A percentile compares a stretch with the other conserved stretches of the same genome.
phyloP scores from a whole-genome alignment of 2,113 vertebrate genomes.

The Odobenus rosmarus region DNA sequence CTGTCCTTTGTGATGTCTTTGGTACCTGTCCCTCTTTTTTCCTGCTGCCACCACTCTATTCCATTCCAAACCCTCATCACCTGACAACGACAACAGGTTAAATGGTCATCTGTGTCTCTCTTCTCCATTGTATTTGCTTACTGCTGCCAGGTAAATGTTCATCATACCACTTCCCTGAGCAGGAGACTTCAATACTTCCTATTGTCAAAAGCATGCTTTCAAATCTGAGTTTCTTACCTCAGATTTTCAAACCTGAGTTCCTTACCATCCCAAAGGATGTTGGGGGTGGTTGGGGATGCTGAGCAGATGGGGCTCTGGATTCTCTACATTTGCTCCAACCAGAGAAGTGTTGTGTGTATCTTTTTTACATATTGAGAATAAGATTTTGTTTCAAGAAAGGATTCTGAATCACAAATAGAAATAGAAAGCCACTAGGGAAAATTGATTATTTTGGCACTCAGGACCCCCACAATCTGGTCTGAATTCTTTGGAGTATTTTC shows the following conservation, averaged over 20 bases:
- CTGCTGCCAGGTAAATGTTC: not conserved
- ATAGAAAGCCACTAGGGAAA: not conserved
- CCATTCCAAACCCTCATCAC: not conserved
- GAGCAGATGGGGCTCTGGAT: not conserved
- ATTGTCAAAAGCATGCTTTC: not conserved
- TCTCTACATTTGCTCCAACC: not conserved
- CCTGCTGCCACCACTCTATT: not conserved
- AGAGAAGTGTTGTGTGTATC: not conserved
- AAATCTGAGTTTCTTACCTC: not conserved
- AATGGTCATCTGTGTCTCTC: not conserved
- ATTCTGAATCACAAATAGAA: not conserved
- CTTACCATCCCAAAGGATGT: not conserved
- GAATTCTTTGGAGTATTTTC: not conserved
- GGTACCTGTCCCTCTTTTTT: not conserved
- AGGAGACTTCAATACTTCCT: not conserved
- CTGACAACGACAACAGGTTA: not conserved
- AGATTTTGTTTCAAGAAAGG: not conserved
- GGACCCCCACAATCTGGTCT: not conserved
- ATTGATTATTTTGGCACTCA: not conserved
- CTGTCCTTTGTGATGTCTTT: not conserved
- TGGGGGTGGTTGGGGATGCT: not conserved
- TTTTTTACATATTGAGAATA: slow-evolving; percentile 7
- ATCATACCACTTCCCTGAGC: not conserved
- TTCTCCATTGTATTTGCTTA: not conserved
- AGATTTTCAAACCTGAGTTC: not conserved